Conservation (phyloP, 2,797 vertebrate species). For the Zalophus californianus region DNA sequence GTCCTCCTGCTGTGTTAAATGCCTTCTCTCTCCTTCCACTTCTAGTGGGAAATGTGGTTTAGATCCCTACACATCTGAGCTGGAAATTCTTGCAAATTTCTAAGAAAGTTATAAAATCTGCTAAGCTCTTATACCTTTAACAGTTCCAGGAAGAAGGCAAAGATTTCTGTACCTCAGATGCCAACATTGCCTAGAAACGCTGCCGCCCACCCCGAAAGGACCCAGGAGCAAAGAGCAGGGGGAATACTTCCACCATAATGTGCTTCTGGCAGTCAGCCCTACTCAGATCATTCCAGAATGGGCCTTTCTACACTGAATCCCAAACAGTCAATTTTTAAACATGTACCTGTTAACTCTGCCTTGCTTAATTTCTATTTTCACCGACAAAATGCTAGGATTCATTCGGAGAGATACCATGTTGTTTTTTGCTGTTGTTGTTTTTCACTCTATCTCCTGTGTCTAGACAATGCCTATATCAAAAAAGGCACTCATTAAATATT, state of each 20-base stretch:
- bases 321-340: neutral
- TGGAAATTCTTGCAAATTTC: neutral
- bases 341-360: neutral
- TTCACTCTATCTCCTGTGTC: neutral
- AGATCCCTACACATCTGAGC: neutral
- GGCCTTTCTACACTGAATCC: neutral
- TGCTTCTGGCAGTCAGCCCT: neutral
- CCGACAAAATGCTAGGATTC: neutral
- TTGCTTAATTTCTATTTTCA: slow-evolving; percentile 40
- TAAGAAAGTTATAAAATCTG: neutral
- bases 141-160: neutral
- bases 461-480: neutral
- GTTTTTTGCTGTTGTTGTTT: neutral
- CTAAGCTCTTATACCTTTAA: neutral
- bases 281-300: neutral
- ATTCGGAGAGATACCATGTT: neutral
- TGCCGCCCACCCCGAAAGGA: neutral
- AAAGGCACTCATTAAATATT: neutral
- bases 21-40: neutral
- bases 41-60: neutral
- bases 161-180: neutral
- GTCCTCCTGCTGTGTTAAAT: neutral
- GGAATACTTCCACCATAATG: neutral
- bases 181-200: neutral
- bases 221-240: neutral